Evolutionary conservation across 2,888 invertebrate species (phyloP).

Genomic region (Apodemia duryi): DNA sequence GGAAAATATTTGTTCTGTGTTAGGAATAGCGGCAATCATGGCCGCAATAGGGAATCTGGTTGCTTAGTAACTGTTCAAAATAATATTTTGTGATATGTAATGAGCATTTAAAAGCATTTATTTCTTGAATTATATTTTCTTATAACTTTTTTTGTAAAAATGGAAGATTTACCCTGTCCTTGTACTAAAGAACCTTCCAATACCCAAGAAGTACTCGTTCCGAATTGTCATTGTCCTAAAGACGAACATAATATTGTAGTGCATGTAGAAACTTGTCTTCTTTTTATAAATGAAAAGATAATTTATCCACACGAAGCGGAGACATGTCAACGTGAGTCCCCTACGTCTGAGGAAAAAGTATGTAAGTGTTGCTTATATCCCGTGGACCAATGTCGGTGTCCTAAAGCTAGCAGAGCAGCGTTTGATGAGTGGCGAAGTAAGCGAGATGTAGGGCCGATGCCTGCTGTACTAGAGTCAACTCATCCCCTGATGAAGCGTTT

Average conservation of each 20-base stretch:
- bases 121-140: neutral
- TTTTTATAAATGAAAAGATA: conserved; percentile 55
- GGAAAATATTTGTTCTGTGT: too few relatives aligned
- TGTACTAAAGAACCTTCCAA: conserved; percentile 42
- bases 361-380: conserved; percentile 67
- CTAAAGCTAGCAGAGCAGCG: conserved; percentile 50
- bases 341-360: conserved; percentile 46
- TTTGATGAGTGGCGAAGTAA: conserved; percentile 61
- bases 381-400: conserved; percentile 48
- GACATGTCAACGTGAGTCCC: conserved; percentile 25
- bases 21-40: too few relatives aligned
- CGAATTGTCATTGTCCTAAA: conserved; percentile 50
- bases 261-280: conserved; percentile 51
- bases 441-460: conserved; percentile 55
- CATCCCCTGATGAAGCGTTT: conserved; percentile 87
- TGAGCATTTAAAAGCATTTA: neutral
- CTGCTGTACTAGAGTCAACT: conserved; percentile 82
- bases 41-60: neutral
- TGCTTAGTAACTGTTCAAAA: neutral
- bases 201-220: conserved; percentile 32
- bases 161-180: conserved; percentile 38
- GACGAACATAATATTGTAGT: conserved; percentile 54
- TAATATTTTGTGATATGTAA: neutral
- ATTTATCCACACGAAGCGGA: conserved; percentile 38
- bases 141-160: conserved; percentile 39